Percentiles rank a stretch among this genome's conserved stretches.
Conservation (phyloP, 1,140 invertebrate species). For the Drosophila bocki region DNA sequence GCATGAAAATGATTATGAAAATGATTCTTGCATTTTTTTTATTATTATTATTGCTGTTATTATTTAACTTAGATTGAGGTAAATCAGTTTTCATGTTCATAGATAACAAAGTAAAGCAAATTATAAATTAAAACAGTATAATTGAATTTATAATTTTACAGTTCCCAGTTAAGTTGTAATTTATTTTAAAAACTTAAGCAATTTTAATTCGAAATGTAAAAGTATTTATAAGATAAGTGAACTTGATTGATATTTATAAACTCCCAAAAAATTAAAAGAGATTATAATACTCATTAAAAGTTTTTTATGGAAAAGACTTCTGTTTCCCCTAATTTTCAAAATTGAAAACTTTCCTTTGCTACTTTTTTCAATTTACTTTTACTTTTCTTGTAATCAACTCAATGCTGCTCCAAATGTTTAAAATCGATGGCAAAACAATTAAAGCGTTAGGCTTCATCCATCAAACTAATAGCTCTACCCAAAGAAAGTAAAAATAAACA, state of each 20-base stretch:
- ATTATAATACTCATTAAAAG: not conserved
- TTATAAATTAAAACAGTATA: too few species aligned
- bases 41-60: not conserved
- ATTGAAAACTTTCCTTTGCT: slow-evolving; percentile 12
- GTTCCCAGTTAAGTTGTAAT: not conserved
- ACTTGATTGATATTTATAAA: not conserved
- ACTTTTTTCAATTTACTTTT: slow-evolving; percentile 14
- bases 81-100: not conserved
- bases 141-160: not conserved
- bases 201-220: not conserved
- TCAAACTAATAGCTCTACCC: slow-evolving; percentile 22
- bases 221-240: not conserved
- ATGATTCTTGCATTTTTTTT: not conserved
- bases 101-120: too few species aligned
- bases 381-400: slow-evolving; percentile 17
- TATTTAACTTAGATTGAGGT: not conserved
- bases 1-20: not conserved
- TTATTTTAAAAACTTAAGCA: not conserved
- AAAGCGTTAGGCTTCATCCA: slow-evolving; percentile 17
- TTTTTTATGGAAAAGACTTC: not conserved
- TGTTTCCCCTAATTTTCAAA: slow-evolving; percentile 5
- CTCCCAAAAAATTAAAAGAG: not conserved
- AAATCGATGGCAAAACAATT: slow-evolving; percentile 23
- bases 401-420: slow-evolving; percentile 12
- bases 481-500: slow-evolving; percentile 30